Base-by-base conservation (phyloP, 2,797 vertebrate species). In the Argentina silus region DNA sequence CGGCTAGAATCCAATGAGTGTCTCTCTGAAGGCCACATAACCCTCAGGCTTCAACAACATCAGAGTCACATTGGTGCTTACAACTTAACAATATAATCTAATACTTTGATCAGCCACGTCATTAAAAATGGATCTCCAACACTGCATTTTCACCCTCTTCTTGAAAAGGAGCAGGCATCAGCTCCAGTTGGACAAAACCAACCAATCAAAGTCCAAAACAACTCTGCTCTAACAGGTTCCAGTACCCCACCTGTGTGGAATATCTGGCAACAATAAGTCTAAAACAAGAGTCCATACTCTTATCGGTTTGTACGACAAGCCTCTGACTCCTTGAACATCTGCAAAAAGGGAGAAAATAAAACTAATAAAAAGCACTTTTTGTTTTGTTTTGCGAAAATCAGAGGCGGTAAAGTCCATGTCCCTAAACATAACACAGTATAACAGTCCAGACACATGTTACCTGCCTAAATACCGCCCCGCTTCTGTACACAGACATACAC, bases 391-490 rank as follows among this genome's bases (percentile, higher is more conserved):
- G 63, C 53, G 72, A 78, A 85, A 86, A 81, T 74, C 71, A 69
- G 76, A 76, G 71, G 76, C 66, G 74, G 51, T 69, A 36, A 73
- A 85, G 81, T 83, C 86, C 82, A 85, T 82, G 73, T 86, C 81
- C 81, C 67, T 66, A 85, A 77, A 69, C 50, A 85, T 85, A 89
- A 89, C 82, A 89, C 82, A 89, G 87, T 87, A 83, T 70, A 79
- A 88, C 83, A 90, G 86, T 87, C 85, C 81, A 81, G 90, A 91
- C 90, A 90, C 85, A 78, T 71, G 19, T 62, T 77, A 87, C 88
- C 78, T 86, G 86, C 53, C 43, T 84, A 67, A 78, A 86, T 81
- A 76, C 85, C 43, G 77, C 80, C 78, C 83, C 21, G 21, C 76
- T 78, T 85, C 79, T 83, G 83, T 81, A 87, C 86, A 42, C 23